Evolutionary conservation across 2,888 invertebrate species (phyloP).

Genomic region (Stenotaenia linearis): DNA sequence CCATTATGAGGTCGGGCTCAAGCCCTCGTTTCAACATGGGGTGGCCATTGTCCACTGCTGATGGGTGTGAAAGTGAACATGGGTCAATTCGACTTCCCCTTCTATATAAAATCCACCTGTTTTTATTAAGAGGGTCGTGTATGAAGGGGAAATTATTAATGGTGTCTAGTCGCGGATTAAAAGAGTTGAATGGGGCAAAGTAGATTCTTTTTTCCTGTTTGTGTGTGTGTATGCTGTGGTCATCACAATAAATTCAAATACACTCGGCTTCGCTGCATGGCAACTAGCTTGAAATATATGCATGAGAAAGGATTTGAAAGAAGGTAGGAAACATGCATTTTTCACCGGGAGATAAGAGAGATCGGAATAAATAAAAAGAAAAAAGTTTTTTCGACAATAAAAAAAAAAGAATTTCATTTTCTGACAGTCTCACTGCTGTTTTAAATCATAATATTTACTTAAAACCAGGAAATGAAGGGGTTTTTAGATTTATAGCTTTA

Average conservation of each 20-base stretch:
- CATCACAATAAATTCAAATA: background rate
- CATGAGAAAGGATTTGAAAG: background rate
- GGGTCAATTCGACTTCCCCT: background rate
- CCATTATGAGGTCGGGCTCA: background rate
- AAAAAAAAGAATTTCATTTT: background rate
- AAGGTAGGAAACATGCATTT: background rate
- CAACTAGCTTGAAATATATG: background rate
- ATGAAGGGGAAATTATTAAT: background rate
- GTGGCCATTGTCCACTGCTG: background rate
- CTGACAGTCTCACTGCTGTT: background rate
- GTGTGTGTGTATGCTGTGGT: background rate
- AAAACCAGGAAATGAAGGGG: background rate
- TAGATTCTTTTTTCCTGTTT: background rate
- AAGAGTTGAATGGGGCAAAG: background rate
- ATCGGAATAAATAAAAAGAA: background rate
- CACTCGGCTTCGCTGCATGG: background rate
- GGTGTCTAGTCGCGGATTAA: background rate
- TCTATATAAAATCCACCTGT: background rate
- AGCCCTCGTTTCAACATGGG: background rate
- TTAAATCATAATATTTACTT: background rate
- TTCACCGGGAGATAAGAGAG: background rate
- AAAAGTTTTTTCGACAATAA: background rate
- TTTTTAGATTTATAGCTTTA: too few relatives aligned
- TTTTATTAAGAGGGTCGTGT: background rate
- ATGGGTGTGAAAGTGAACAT: background rate